Evolutionary conservation across 1,140 invertebrate genomes (phyloP).

Genomic region (Lepidurus arcticus): DNA sequence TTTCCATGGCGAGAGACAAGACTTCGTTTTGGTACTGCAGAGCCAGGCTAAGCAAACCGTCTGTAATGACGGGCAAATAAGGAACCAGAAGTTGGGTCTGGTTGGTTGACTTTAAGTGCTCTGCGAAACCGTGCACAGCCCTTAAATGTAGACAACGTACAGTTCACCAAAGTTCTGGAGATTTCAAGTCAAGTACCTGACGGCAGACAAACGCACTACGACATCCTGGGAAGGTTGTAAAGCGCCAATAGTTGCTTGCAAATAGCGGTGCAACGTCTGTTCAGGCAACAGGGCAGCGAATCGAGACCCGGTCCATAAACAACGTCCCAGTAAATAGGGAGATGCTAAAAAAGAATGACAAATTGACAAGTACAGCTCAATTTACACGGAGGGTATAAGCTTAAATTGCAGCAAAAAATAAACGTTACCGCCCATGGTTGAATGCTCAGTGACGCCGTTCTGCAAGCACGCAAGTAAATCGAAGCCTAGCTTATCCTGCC

Average conservation of each 20-base stretch:
- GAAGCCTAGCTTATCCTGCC: slow-evolving; percentile 54
- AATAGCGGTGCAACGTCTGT: slow-evolving; percentile 53
- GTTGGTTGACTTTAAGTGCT: slow-evolving; percentile 49
- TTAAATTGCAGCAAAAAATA: neutral
- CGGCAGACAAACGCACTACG: slow-evolving; percentile 49
- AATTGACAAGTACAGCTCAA: slow-evolving; percentile 33
- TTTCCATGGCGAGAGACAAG: slow-evolving; percentile 61
- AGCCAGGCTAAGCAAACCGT: slow-evolving; percentile 50
- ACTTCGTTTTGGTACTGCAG: slow-evolving; percentile 55
- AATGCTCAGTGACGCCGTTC: slow-evolving; percentile 48
- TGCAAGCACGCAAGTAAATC: slow-evolving; percentile 61
- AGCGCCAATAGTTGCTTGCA: slow-evolving; percentile 58
- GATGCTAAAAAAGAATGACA: slow-evolving; percentile 52
- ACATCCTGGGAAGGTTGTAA: slow-evolving; percentile 53
- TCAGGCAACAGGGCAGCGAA: slow-evolving; percentile 56
- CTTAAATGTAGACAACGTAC: slow-evolving; percentile 42
- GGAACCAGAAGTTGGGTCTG: slow-evolving; percentile 46
- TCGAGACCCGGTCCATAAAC: slow-evolving; percentile 62
- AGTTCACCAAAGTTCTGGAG: slow-evolving; percentile 42
- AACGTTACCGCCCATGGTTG: slow-evolving; percentile 46
- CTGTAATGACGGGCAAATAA: slow-evolving; percentile 50
- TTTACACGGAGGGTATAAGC: neutral
- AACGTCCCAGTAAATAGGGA: slow-evolving; percentile 65
- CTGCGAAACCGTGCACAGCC: slow-evolving; percentile 52
- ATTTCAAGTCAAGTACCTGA: slow-evolving; percentile 41